phyloP scores from a whole-genome alignment of 1,140 invertebrate species.

The Brevipalpus yothersi region DNA sequence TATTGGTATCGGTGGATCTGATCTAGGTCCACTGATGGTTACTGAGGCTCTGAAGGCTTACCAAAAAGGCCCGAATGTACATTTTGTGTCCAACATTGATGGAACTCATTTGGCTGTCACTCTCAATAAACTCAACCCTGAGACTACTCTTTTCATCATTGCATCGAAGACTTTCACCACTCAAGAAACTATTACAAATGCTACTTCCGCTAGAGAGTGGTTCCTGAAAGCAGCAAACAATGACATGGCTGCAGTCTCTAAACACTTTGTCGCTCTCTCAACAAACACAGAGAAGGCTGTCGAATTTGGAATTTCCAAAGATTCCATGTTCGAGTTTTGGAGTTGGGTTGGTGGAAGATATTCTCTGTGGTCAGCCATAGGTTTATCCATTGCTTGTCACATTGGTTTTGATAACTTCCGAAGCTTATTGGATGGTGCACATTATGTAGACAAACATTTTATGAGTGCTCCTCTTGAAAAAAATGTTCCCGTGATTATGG shows the following conservation, averaged over 20 bases:
- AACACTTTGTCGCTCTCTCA: constrained; percentile 93
- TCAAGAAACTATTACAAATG: constrained; percentile 98
- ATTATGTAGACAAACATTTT: constrained; percentile 89
- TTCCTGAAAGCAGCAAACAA: constrained; percentile 61
- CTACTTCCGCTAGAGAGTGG: constrained; percentile 86
- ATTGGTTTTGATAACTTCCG: constrained; percentile 90
- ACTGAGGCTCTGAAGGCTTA: constrained; percentile 89
- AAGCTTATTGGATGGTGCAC: constrained; percentile 63
- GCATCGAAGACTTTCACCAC: constrained; percentile 63
- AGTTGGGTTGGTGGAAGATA: constrained; percentile 98
- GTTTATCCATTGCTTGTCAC: constrained; percentile 73
- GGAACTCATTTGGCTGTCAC: constrained; percentile 91
- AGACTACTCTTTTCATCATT: constrained; percentile 90
- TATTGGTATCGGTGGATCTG: constrained; percentile 97
- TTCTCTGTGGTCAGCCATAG: constrained; percentile 95
- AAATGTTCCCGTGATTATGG: constrained; percentile 90
- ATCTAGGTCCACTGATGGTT: constrained; percentile 95
- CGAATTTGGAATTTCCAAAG: constrained; percentile 85
- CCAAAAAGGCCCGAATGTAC: constrained; percentile 48
- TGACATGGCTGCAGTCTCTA: constrained; percentile 59
- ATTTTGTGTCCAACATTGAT: constrained; percentile 98
- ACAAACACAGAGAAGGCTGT: constrained; percentile 79
- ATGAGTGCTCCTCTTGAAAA: constrained; percentile 56
- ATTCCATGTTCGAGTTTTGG: constrained; percentile 99
- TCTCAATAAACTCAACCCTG: constrained; percentile 65